Percentiles rank a stretch among this genome's conserved stretches.
phyloP scores from a whole-genome alignment of 2,797 vertebrate genomes.

The Sylvia borin region DNA sequence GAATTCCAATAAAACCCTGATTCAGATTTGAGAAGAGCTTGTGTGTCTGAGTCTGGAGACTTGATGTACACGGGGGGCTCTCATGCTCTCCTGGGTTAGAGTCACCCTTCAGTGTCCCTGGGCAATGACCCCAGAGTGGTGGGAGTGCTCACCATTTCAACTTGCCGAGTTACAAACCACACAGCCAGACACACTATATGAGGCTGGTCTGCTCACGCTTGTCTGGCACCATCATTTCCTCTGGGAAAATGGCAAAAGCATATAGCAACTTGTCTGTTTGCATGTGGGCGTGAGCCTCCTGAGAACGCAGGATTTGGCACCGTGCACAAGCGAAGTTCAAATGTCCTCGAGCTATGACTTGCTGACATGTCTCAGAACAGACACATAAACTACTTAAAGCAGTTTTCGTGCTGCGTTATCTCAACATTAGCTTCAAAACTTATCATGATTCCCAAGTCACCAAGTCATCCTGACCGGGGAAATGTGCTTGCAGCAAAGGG shows the following conservation, averaged over 20 bases:
- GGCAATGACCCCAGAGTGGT: neutral
- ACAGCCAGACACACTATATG: neutral
- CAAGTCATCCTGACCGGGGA: neutral
- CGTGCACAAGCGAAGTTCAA: neutral
- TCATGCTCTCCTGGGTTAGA: neutral
- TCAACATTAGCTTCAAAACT: neutral
- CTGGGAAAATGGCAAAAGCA: constrained; percentile 62
- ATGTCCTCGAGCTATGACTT: constrained; percentile 12
- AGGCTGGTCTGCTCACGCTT: constrained; percentile 51
- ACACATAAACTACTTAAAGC: neutral
- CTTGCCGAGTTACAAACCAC: constrained; percentile 9
- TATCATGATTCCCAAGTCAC: neutral
- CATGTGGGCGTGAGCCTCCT: constrained; percentile 45
- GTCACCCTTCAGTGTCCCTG: neutral
- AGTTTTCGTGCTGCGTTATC: neutral
- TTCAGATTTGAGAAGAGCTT: neutral
- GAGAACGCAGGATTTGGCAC: constrained; percentile 40
- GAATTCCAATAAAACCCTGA: neutral
- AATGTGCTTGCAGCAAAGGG: neutral
- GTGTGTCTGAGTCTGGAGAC: neutral
- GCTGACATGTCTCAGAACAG: constrained; percentile 45
- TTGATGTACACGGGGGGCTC: neutral
- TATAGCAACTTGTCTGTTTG: constrained; percentile 57
- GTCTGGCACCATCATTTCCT: constrained; percentile 56
- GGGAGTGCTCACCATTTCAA: neutral